Percentiles rank a stretch among this genome's conserved stretches.
These are phyloP conservation scores for Haemorhous mexicanus DNA, from an alignment of 2,113 vertebrate species.

Conservation along the genomic window DNA sequence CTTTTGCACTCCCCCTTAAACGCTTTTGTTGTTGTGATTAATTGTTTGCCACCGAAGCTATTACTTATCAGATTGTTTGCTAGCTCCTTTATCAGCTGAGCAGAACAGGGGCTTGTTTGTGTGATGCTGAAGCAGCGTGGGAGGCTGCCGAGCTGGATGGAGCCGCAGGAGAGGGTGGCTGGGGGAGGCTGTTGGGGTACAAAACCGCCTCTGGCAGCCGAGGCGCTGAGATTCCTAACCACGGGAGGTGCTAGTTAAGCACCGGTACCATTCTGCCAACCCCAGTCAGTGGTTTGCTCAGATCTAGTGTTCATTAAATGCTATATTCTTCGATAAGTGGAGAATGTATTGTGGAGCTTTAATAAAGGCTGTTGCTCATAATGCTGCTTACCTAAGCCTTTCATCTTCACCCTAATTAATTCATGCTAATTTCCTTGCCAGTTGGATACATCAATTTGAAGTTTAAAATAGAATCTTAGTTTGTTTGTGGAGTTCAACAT, in stretches of 20 bases:
- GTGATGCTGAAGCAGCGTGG: neutral
- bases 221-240: neutral
- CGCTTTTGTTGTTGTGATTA: neutral
- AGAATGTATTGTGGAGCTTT: slow-evolving; percentile 20
- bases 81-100: neutral
- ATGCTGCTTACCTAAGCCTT: slow-evolving; percentile 6
- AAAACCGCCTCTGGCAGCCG: neutral
- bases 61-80: slow-evolving; percentile 25
- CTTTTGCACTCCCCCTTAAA: neutral
- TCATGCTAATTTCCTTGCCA: slow-evolving; percentile 61
- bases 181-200: neutral
- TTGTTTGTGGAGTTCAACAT: slow-evolving; percentile 31
- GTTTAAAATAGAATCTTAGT: slow-evolving; percentile 54
- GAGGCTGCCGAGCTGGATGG: neutral
- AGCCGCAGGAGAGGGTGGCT: neutral
- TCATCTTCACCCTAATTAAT: slow-evolving; percentile 64
- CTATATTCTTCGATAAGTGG: neutral
- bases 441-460: slow-evolving; percentile 58
- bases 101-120: neutral
- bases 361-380: slow-evolving; percentile 51
- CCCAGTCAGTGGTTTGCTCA: neutral
- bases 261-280: neutral
- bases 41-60: neutral
- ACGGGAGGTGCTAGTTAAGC: neutral
- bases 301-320: neutral